Conservation (phyloP, 2,113 vertebrate species). For the Phyllostomus discolor region DNA sequence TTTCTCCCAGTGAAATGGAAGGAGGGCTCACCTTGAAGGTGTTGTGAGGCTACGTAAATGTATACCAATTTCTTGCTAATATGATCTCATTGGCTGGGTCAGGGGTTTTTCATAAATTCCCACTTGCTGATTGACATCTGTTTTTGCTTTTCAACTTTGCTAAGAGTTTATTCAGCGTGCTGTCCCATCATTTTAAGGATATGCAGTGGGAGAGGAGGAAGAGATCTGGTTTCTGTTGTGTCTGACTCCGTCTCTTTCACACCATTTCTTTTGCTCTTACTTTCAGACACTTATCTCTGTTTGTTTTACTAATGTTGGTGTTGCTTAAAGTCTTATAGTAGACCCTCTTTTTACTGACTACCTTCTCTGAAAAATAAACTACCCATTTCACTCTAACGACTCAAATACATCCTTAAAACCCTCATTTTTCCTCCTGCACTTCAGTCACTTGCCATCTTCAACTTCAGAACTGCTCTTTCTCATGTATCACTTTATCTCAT, state of each 20-base stretch:
- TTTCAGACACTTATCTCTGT: not conserved
- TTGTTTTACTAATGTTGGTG: not conserved
- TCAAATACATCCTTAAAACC: not conserved
- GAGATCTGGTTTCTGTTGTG: not conserved
- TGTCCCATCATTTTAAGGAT: not conserved
- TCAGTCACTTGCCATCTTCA: not conserved
- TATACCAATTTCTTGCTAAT: not conserved
- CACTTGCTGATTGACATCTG: not conserved
- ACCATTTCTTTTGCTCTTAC: not conserved
- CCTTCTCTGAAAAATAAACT: not conserved
- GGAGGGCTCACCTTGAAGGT: not conserved
- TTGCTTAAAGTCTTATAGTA: not conserved
- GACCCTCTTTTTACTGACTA: not conserved
- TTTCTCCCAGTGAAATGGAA: not conserved
- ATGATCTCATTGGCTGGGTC: not conserved
- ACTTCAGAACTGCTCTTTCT: not conserved
- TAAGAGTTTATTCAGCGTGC: not conserved
- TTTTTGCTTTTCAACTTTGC: not conserved
- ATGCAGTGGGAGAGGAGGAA: not conserved
- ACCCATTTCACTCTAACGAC: not conserved
- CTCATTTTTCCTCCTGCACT: not conserved
- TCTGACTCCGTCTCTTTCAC: not conserved
- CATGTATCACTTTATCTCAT: not conserved
- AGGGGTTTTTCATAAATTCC: not conserved
- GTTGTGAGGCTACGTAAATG: not conserved